phyloP scores from a whole-genome alignment of 2,888 invertebrate genomes.

The Troilus luridus region DNA sequence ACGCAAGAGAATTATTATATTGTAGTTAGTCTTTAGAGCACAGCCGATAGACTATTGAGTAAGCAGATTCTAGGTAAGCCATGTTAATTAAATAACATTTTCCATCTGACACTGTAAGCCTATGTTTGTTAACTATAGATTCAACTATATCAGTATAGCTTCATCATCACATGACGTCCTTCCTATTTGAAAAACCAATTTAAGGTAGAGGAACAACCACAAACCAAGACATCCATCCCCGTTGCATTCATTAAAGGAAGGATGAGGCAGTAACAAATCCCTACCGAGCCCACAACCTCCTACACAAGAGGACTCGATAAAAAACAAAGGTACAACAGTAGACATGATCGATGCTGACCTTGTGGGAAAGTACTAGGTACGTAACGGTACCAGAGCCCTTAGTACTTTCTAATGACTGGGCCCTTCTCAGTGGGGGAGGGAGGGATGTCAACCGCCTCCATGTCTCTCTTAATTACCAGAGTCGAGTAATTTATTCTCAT shows the following conservation, averaged over 20 bases:
- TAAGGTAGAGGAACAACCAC: background rate
- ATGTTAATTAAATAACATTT: too few species aligned
- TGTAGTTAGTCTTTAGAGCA: too few species aligned
- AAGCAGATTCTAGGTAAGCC: too few species aligned
- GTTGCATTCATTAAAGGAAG: background rate
- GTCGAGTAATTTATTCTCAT: constrained; percentile 14
- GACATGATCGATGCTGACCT: constrained; percentile 34
- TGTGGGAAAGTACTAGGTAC: constrained; percentile 32
- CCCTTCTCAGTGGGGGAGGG: background rate
- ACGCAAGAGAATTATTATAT: too few species aligned
- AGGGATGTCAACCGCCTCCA: constrained; percentile 29
- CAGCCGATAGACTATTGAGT: too few species aligned
- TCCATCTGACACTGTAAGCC: too few species aligned
- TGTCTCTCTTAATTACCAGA: constrained; percentile 29
- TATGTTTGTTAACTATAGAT: background rate
- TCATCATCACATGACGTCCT: background rate
- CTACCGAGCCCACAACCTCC: background rate
- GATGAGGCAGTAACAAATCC: background rate
- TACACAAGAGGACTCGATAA: background rate
- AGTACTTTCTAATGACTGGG: constrained; percentile 34
- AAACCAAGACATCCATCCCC: background rate
- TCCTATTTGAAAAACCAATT: background rate
- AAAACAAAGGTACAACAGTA: background rate
- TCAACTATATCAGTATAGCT: background rate
- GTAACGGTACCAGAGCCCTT: constrained; percentile 25